Evolutionary conservation across 37 sponge, comb jelly and placozoan species (phyloP).

Genomic region (Eunapius fragilis): DNA sequence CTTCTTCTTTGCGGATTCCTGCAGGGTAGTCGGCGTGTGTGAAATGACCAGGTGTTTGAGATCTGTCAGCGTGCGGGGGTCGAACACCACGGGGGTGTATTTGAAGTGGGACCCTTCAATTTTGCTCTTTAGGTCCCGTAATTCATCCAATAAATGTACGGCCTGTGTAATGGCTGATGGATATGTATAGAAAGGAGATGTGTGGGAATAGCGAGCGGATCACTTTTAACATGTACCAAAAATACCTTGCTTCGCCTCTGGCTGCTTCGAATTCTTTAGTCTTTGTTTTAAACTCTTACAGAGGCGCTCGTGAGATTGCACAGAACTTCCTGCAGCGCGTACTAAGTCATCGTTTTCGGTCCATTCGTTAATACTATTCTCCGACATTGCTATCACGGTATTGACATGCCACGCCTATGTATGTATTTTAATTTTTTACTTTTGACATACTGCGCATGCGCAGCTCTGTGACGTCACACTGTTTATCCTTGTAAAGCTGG

Average conservation of each 20-base stretch:
- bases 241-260: slow-evolving; percentile 3
- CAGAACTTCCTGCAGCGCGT: no score
- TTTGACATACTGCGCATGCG: no score
- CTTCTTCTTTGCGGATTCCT: slow-evolving; percentile 32
- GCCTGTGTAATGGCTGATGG: slow-evolving; percentile 20
- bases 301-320: slow-evolving; percentile 31
- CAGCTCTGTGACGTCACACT: no score
- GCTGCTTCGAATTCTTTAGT: slow-evolving; percentile 7
- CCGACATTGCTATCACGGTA: no score
- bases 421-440: not conserved
- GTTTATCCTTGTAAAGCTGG: no score
- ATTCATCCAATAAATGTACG: slow-evolving; percentile 21
- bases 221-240: not conserved
- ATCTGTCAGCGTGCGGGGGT: slow-evolving; percentile 12
- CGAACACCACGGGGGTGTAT: slow-evolving; percentile 32
- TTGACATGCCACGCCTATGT: not conserved
- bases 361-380: no score
- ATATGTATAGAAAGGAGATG: no score
- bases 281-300: not conserved
- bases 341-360: no score
- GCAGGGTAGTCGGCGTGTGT: slow-evolving; percentile 59
- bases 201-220: no score
- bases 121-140: slow-evolving; percentile 58
- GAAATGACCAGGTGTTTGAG: slow-evolving; percentile 43
- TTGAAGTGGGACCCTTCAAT: slow-evolving; percentile 57